These are phyloP conservation scores for Euzophera pinguis DNA, from an alignment of 2,888 invertebrate genomes.

Conservation along the genomic window DNA sequence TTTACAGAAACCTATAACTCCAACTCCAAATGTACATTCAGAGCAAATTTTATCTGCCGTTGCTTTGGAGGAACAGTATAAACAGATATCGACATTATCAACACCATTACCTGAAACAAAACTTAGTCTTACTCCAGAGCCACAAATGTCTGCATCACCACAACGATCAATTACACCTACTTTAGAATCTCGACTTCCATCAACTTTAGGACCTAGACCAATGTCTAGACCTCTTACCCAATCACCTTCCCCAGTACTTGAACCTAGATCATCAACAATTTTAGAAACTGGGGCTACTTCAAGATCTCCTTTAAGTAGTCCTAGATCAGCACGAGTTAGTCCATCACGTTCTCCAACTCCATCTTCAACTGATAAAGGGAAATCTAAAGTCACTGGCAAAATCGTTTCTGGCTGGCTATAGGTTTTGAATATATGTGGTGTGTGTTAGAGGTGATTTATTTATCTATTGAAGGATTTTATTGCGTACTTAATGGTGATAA, in stretches of 20 bases:
- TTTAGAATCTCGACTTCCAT: conserved; percentile 18
- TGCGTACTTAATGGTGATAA: too few relatives aligned
- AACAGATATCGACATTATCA: conserved; percentile 31
- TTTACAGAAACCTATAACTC: conserved; percentile 60
- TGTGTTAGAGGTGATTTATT: background rate
- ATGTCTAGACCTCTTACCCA: conserved; percentile 25
- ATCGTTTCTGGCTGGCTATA: conserved; percentile 87
- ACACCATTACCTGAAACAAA: conserved; percentile 15
- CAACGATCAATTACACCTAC: conserved; percentile 2
- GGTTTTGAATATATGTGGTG: conserved; percentile 19
- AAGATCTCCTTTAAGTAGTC: conserved; percentile 28
- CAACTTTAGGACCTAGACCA: conserved; percentile 21
- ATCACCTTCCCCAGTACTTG: conserved; percentile 13
- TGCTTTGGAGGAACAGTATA: conserved; percentile 49
- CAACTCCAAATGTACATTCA: conserved; percentile 47
- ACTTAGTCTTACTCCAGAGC: conserved; percentile 14
- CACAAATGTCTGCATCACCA: background rate
- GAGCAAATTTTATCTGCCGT: conserved; percentile 66
- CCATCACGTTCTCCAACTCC: conserved; percentile 50
- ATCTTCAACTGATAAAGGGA: conserved; percentile 78
- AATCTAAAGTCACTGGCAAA: conserved; percentile 86
- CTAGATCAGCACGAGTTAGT: conserved; percentile 54
- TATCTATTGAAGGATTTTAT: too few relatives aligned
- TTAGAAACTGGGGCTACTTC: conserved; percentile 24
- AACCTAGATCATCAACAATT: conserved; percentile 20